These are phyloP conservation scores for Bombylius discolor DNA, from an alignment of 2,888 invertebrate species.

Conservation along the genomic window DNA sequence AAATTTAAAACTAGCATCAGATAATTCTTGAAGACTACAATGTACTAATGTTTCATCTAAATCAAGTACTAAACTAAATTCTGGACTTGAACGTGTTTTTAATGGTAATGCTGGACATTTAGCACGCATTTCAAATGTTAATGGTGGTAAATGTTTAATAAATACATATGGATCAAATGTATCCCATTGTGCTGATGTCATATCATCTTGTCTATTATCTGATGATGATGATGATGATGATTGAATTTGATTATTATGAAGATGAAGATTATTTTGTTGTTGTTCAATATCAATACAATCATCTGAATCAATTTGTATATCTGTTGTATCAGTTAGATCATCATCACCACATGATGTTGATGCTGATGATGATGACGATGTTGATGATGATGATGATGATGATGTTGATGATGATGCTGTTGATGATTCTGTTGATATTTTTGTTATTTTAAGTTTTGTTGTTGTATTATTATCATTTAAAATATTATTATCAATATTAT, in stretches of 20 bases:
- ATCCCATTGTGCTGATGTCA: slow-evolving; percentile 44
- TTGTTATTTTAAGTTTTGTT: no score
- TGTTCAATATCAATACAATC: slow-evolving; percentile 22
- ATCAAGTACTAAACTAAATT: slow-evolving; percentile 70
- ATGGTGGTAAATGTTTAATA: slow-evolving; percentile 78
- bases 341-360: not conserved
- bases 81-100: slow-evolving; percentile 83
- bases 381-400: not conserved
- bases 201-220: slow-evolving; percentile 17
- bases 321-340: slow-evolving; percentile 8
- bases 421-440: not conserved
- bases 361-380: not conserved
- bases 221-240: no score
- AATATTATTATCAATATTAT: not conserved
- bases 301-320: slow-evolving; percentile 14
- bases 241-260: no score
- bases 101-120: slow-evolving; percentile 63
- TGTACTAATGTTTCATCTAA: slow-evolving; percentile 90
- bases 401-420: not conserved
- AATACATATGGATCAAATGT: slow-evolving; percentile 82
- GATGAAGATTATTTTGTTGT: slow-evolving; percentile 12
- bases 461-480: not conserved
- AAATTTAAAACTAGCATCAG: slow-evolving; percentile 87
- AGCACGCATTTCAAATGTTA: slow-evolving; percentile 61
- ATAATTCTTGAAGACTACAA: slow-evolving; percentile 81